Evolutionary conservation across 2,888 invertebrate species (phyloP).

Genomic region (Dusona sp.): DNA sequence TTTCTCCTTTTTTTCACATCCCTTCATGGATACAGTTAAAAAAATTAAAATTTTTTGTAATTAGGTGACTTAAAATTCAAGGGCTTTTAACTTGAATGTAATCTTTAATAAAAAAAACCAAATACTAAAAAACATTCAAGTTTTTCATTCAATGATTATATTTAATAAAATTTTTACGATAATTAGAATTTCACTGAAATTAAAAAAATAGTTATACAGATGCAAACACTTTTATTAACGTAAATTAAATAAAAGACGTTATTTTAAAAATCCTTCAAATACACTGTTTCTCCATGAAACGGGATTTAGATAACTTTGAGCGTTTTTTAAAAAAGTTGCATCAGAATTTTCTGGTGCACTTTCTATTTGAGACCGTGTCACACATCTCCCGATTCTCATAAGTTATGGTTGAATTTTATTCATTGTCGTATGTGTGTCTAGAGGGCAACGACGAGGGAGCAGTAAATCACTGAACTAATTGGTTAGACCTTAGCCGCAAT

Average conservation of each 20-base stretch:
- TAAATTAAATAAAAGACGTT: background rate
- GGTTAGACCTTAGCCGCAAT: conserved; percentile 43
- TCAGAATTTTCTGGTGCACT: conserved; percentile 18
- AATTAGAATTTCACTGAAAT: background rate
- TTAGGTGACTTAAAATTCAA: background rate
- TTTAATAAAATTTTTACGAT: background rate
- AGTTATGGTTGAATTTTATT: conserved; percentile 40
- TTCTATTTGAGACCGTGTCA: conserved; percentile 20
- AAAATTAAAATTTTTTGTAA: background rate
- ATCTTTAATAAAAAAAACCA: background rate
- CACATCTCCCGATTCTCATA: conserved; percentile 25
- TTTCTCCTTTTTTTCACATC: background rate
- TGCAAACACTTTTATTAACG: background rate
- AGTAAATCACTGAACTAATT: conserved; percentile 55
- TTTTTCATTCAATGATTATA: background rate
- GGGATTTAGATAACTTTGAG: background rate
- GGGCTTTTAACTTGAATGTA: background rate
- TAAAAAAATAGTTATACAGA: background rate
- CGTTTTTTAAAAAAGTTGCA: background rate
- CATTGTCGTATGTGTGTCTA: conserved; percentile 7
- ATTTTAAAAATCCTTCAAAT: background rate
- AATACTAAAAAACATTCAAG: background rate
- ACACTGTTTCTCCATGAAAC: background rate
- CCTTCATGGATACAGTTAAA: background rate
- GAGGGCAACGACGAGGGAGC: conserved; percentile 10